Evolutionary conservation across 2,113 vertebrate genomes (phyloP).

Genomic region (Morone chrysops): DNA sequence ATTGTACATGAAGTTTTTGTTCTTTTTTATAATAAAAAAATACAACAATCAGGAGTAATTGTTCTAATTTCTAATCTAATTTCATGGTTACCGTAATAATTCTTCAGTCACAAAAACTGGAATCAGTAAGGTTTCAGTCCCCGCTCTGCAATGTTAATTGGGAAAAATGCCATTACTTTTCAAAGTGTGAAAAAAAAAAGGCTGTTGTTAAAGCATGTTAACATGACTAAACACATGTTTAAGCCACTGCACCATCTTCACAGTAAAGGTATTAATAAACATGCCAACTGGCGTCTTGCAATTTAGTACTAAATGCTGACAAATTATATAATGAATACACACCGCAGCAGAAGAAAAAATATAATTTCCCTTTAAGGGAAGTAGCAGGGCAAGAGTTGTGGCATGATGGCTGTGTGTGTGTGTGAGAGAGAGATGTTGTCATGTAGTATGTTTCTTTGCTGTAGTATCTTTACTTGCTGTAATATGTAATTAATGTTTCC

Average conservation of each 20-base stretch:
- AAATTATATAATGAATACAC: slow-evolving; percentile 23
- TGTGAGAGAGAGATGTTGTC: background rate
- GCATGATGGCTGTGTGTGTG: slow-evolving; percentile 43
- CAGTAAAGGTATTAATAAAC: background rate
- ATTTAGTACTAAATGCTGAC: slow-evolving; percentile 16
- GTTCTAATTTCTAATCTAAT: too few species aligned
- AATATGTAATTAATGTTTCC: too few species aligned
- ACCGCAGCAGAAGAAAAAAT: slow-evolving; percentile 4
- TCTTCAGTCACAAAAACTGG: slow-evolving; percentile 2
- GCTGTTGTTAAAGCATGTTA: background rate
- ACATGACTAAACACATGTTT: background rate
- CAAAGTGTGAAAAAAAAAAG: background rate
- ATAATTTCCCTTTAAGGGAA: slow-evolving; percentile 51
- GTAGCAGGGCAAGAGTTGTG: slow-evolving; percentile 32
- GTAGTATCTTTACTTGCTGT: too few species aligned
- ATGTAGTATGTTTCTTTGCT: too few species aligned
- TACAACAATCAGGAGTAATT: background rate
- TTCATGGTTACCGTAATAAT: slow-evolving; percentile 2
- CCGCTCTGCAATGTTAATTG: background rate
- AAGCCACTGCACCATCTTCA: background rate
- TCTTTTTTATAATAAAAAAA: background rate
- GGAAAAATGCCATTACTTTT: background rate
- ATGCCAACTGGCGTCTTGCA: slow-evolving; percentile 30
- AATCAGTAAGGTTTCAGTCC: background rate
- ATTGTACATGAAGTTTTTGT: slow-evolving; percentile 9